A percentile compares a stretch with the other conserved stretches of the same genome.
phyloP scores from a whole-genome alignment of 2,888 invertebrate species.

The Frankliniella fusca region DNA sequence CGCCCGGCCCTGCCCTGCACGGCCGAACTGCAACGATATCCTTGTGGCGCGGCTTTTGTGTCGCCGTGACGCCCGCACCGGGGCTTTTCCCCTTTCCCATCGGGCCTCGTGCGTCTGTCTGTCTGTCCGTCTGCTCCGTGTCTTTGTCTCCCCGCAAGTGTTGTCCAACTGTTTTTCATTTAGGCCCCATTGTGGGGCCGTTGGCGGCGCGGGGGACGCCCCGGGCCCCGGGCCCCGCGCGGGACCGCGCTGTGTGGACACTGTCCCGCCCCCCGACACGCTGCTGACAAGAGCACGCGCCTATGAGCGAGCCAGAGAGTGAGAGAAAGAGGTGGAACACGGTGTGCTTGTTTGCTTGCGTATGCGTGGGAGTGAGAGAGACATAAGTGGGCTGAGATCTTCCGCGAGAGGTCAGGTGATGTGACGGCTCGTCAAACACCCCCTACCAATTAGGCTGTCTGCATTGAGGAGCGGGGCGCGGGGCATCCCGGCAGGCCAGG shows the following conservation, averaged over 20 bases:
- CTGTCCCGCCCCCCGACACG: background rate
- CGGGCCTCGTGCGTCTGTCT: background rate
- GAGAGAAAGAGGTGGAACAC: background rate
- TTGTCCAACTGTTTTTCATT: conserved; percentile 20
- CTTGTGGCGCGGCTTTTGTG: background rate
- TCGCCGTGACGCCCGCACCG: background rate
- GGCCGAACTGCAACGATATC: background rate
- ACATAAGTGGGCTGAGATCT: background rate
- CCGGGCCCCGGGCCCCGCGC: background rate
- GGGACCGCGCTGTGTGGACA: background rate
- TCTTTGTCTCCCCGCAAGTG: background rate
- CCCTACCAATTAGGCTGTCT: conserved; percentile 22
- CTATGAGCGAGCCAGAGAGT: background rate
- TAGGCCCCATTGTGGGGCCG: background rate
- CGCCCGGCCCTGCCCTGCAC: no score
- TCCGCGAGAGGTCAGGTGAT: conserved; percentile 3
- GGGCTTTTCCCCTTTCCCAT: no score
- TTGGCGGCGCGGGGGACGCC: background rate
- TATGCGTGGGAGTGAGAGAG: background rate
- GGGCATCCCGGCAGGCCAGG: no score
- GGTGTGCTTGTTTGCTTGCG: background rate
- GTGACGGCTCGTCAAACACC: conserved; percentile 18
- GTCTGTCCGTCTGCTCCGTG: background rate
- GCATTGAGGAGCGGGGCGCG: background rate
- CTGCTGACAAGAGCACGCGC: background rate